Conservation (phyloP, 2,888 invertebrate species). For the Strigamia maritima region DNA sequence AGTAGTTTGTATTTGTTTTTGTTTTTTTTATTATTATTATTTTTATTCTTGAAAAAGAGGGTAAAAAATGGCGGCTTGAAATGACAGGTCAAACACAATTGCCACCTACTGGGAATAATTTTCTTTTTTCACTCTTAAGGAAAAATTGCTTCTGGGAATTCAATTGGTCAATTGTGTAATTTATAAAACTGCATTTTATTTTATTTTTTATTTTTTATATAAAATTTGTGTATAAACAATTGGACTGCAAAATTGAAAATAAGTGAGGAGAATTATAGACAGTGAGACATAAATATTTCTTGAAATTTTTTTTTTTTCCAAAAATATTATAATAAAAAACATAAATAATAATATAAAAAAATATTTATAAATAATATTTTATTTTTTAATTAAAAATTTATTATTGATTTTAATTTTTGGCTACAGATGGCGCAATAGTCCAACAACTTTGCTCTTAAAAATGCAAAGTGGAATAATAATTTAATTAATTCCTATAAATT, state of each 20-base stretch:
- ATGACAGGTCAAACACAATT: conserved; percentile 18
- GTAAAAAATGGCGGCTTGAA: neutral
- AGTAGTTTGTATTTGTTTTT: neutral
- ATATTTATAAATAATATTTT: neutral
- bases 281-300: neutral
- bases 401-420: neutral
- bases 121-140: neutral
- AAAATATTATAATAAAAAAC: neutral
- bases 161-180: conserved; percentile 10
- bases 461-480: neutral
- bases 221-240: neutral
- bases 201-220: neutral
- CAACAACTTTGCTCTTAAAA: neutral
- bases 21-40: neutral
- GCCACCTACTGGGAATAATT: conserved; percentile 11
- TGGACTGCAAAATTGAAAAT: too few species aligned
- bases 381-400: neutral
- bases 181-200: neutral
- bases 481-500: neutral
- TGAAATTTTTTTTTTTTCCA: neutral
- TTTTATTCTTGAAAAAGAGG: neutral
- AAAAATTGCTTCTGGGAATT: conserved; percentile 7
- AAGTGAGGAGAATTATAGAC: neutral
- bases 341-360: too few species aligned
- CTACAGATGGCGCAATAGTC: neutral